Evolutionary conservation across 2,888 invertebrate genomes (phyloP), one percentile per base, ranked within the genome.

Genomic region (Pseudoips prasinana): DNA sequence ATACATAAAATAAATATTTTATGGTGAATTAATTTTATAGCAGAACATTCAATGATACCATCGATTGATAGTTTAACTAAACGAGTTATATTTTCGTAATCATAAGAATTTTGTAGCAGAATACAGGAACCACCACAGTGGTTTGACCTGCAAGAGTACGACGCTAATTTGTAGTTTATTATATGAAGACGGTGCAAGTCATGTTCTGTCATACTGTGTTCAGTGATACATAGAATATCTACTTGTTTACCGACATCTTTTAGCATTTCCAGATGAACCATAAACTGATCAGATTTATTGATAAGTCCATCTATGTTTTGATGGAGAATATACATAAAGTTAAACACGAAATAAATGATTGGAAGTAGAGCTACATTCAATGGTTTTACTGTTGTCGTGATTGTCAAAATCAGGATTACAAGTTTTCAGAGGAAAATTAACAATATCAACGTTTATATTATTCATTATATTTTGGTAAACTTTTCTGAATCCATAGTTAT

Each of bases 261-360:
- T 18, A 24, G 7, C n/a, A 20, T n/a, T 3, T 20, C 20, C 20
- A 20, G 7, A 20, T 20, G 3, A n/a, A 20, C 20, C 9, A 17
- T 25, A 8, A 28, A 7, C 2, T 2, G 3, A 25, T 34, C 20
- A 1, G 34, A 24, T 25, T 34, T 34, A 25, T 10, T 34, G 8
- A 34, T 29, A 11, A 34, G 29, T 1, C 34, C 34, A 8, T 34
- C 10, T 7, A 34, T 24, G 14, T 34, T 31, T 20, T 31, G 31
- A 25, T 31, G 31, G 3, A 31, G n/a, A 3, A 31, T 7, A 25
- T 31, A 20, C 7, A 31, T 3, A 10, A 7, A 20, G 2, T 33
- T 33, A 33, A 8, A 23, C 7, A 22, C 33, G 33, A 29, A 36
- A 30, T 30, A 29, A 36, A 30, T 36, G 3, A 7, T 20, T 20